Conservation (phyloP, 1,140 invertebrate species). For the Apis mellifera region Amel_HAv3.1 CM009931.2:19063001-19063500, state of each 20-base stretch:
- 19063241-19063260: conserved; percentile 1
- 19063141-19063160: conserved; percentile 29
- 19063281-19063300: not conserved
- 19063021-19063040: not conserved
- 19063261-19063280: not conserved
- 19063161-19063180: conserved; percentile 30
- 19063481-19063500: no score
- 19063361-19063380: not conserved
- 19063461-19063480: not conserved
- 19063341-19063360: not conserved
- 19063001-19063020: not conserved
- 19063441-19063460: conserved; percentile 32
- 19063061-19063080: conserved; percentile 1
- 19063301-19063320: not conserved
- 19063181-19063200: conserved; percentile 33
- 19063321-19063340: not conserved
- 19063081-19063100: conserved; percentile 17
- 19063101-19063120: conserved; percentile 33
- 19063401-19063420: not conserved
- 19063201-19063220: not conserved
- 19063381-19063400: not conserved
- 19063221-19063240: conserved; percentile 31
- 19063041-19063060: not conserved
- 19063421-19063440: not conserved
- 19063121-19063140: conserved; percentile 37